Conservation (phyloP, 2,113 vertebrate genomes). For the Apeltes quadracus region DNA sequence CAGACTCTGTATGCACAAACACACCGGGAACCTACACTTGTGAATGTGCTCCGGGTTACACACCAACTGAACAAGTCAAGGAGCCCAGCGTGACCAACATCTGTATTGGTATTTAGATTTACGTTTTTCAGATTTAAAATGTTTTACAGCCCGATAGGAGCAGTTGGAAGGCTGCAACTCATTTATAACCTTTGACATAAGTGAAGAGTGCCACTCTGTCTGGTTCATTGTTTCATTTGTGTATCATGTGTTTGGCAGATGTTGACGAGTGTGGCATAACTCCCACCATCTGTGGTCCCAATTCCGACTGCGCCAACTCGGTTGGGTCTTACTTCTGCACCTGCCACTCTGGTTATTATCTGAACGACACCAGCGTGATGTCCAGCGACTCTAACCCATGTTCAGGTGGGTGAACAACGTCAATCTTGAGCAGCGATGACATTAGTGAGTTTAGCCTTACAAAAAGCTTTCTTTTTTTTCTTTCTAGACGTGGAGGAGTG, state of each 20-base stretch:
- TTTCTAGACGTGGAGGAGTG: conserved; percentile 64
- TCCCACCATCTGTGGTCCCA: conserved; percentile 48
- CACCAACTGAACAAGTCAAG: background rate
- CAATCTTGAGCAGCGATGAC: background rate
- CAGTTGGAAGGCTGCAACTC: background rate
- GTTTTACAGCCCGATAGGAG: background rate
- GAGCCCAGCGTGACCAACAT: conserved; percentile 43
- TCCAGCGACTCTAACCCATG: conserved; percentile 63
- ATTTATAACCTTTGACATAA: background rate
- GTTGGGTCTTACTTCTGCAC: conserved; percentile 58
- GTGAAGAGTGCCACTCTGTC: background rate
- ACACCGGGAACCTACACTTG: conserved; percentile 40
- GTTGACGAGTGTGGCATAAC: conserved; percentile 56
- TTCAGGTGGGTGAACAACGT: conserved; percentile 46
- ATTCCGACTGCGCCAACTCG: conserved; percentile 66
- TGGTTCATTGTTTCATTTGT: background rate
- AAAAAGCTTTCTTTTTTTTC: background rate
- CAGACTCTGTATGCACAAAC: conserved; percentile 51
- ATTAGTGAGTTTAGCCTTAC: background rate
- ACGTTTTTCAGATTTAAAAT: background rate
- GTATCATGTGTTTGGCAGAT: conserved; percentile 43
- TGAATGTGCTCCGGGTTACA: conserved; percentile 27
- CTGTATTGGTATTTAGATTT: conserved; percentile 48
- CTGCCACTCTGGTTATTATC: conserved; percentile 50
- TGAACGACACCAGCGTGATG: conserved; percentile 4